These are phyloP conservation scores for Drosophila buzzatii DNA, from an alignment of 2,888 invertebrate species.

Conservation along the genomic window DNA sequence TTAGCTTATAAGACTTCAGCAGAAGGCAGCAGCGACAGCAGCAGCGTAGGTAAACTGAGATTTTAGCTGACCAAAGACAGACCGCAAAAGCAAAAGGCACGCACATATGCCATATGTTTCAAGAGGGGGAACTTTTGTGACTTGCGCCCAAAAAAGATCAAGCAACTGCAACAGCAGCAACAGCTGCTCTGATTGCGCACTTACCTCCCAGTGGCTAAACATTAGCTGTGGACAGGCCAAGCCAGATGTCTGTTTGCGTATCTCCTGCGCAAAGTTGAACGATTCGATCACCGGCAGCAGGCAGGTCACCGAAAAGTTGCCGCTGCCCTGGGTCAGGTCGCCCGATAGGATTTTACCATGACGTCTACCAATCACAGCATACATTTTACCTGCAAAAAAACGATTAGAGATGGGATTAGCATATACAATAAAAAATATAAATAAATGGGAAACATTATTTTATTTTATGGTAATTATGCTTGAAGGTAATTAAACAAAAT, in stretches of 20 bases:
- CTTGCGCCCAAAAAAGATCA: constrained; percentile 58
- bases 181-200: constrained; percentile 77
- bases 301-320: constrained; percentile 95
- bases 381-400: constrained; percentile 91
- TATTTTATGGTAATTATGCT: neutral
- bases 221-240: constrained; percentile 97
- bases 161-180: constrained; percentile 40
- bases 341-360: constrained; percentile 95
- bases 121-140: constrained; percentile 25
- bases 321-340: constrained; percentile 96
- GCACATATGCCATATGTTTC: constrained; percentile 53
- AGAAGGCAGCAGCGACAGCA: constrained; percentile 36
- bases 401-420: neutral
- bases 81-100: constrained; percentile 54
- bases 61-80: constrained; percentile 73
- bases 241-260: constrained; percentile 98
- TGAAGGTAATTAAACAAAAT: neutral
- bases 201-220: constrained; percentile 99
- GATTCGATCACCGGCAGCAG: constrained; percentile 98
- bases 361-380: constrained; percentile 94
- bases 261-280: constrained; percentile 96
- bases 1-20: constrained; percentile 79
- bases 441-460: neutral
- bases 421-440: neutral
- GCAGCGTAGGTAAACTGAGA: constrained; percentile 69